Conservation (phyloP, 1,140 invertebrate genomes). For the Bombus waltoni region DNA sequence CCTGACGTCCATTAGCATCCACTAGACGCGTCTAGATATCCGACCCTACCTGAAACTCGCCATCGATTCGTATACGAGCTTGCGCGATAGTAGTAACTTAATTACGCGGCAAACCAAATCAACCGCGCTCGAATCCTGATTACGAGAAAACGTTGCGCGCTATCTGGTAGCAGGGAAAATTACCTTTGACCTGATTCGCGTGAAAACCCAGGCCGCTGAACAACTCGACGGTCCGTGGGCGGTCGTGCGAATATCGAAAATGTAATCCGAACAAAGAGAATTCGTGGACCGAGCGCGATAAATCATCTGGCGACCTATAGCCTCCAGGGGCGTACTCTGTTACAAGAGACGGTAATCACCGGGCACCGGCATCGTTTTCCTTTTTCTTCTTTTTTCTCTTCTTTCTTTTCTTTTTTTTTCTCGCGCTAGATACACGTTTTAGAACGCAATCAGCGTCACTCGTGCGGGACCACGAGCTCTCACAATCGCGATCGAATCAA, state of each 20-base stretch:
- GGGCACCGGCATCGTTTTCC: conserved; percentile 52
- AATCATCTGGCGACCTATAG: conserved; percentile 63
- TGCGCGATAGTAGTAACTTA: neutral
- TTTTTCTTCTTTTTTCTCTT: neutral
- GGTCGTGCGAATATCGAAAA: conserved; percentile 39
- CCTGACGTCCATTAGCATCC: conserved; percentile 73
- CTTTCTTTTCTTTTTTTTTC: conserved; percentile 47
- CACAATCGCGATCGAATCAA: conserved; percentile 67
- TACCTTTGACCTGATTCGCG: conserved; percentile 1
- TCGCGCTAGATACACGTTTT: conserved; percentile 64
- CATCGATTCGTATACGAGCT: neutral
- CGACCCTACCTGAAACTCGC: conserved; percentile 31
- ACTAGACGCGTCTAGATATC: conserved; percentile 66
- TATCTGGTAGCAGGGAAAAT: neutral
- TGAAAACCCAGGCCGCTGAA: neutral
- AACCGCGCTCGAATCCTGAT: neutral
- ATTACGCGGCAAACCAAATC: conserved; percentile 11
- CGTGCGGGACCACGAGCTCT: conserved; percentile 63
- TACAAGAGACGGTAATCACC: conserved; percentile 60
- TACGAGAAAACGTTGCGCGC: neutral
- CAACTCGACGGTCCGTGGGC: neutral
- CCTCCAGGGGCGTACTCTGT: conserved; percentile 55
- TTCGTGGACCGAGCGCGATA: conserved; percentile 59
- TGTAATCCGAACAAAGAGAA: conserved; percentile 46
- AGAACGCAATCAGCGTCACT: conserved; percentile 68